Evolutionary conservation across 2,888 invertebrate species (phyloP).

Genomic region (Chymomyza amoena): DNA sequence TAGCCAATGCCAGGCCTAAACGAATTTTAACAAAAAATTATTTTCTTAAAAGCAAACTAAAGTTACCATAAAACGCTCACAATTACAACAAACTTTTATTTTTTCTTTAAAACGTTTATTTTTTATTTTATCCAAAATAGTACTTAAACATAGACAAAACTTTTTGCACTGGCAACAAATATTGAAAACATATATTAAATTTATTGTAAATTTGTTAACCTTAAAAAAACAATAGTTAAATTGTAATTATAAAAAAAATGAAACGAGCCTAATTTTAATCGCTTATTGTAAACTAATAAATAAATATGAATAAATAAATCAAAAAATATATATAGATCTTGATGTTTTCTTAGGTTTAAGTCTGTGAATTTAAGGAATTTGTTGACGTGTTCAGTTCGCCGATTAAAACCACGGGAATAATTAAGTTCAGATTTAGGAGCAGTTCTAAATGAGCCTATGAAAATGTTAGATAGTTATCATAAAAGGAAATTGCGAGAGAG

Average conservation of each 20-base stretch:
- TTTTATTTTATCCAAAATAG: neutral
- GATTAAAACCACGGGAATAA: no score
- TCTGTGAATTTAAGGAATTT: no score
- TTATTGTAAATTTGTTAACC: constrained; percentile 64
- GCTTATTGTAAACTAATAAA: constrained; percentile 76
- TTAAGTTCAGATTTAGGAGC: no score
- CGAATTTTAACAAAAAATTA: constrained; percentile 32
- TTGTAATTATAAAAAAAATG: constrained; percentile 69
- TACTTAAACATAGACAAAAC: constrained; percentile 36
- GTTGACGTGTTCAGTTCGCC: no score
- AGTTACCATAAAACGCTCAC: constrained; percentile 20
- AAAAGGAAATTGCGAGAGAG: no score
- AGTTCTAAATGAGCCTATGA: no score
- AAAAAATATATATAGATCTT: neutral
- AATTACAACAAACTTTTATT: constrained; percentile 8
- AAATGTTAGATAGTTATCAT: no score
- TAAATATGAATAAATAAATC: constrained; percentile 64
- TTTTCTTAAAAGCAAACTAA: constrained; percentile 44
- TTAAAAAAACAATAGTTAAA: constrained; percentile 74
- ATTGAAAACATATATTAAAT: constrained; percentile 36
- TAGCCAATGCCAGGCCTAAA: constrained; percentile 60
- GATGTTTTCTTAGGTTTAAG: no score
- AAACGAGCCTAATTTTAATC: constrained; percentile 64
- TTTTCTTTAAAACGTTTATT: neutral
- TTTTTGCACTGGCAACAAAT: constrained; percentile 77